Evolutionary conservation across 1,140 invertebrate genomes (phyloP).

Genomic region (Psilanteris sp.): DNA sequence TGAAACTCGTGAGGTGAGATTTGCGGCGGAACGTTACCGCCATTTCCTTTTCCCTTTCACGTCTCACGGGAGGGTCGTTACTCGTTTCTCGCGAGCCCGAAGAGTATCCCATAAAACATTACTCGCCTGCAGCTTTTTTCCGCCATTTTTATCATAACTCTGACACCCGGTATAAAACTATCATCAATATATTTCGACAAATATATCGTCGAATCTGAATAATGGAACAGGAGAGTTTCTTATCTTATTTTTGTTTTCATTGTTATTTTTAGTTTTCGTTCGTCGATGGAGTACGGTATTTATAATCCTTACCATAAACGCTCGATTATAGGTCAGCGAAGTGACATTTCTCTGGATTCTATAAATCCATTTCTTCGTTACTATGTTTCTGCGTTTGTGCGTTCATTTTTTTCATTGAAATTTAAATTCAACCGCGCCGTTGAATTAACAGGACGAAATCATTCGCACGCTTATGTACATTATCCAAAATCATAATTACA

Average conservation of each 20-base stretch:
- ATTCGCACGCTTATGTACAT: too few relatives aligned
- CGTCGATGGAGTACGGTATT: too few relatives aligned
- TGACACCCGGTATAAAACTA: conserved; percentile 55
- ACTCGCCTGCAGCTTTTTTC: conserved; percentile 43
- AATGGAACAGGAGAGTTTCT: conserved; percentile 20
- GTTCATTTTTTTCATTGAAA: too few relatives aligned
- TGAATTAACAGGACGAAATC: too few relatives aligned
- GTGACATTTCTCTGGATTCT: too few relatives aligned
- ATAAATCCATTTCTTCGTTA: too few relatives aligned
- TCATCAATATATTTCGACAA: conserved; percentile 63
- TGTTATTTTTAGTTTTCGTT: background rate
- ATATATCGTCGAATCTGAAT: conserved; percentile 53
- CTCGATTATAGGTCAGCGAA: too few relatives aligned
- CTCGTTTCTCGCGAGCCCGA: conserved; percentile 52
- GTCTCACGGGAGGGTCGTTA: conserved; percentile 63
- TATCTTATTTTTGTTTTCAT: conserved; percentile 17
- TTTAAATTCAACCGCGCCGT: too few relatives aligned
- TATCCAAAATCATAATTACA: too few relatives aligned
- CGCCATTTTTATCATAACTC: conserved; percentile 61
- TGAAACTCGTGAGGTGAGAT: conserved; percentile 69
- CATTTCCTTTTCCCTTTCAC: conserved; percentile 54
- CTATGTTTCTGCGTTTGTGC: too few relatives aligned
- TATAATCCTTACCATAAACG: too few relatives aligned
- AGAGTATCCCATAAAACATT: conserved; percentile 60
- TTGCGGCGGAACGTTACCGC: conserved; percentile 61